phyloP scores from a whole-genome alignment of 2,888 invertebrate species.

The Maniola hyperantus region DNA sequence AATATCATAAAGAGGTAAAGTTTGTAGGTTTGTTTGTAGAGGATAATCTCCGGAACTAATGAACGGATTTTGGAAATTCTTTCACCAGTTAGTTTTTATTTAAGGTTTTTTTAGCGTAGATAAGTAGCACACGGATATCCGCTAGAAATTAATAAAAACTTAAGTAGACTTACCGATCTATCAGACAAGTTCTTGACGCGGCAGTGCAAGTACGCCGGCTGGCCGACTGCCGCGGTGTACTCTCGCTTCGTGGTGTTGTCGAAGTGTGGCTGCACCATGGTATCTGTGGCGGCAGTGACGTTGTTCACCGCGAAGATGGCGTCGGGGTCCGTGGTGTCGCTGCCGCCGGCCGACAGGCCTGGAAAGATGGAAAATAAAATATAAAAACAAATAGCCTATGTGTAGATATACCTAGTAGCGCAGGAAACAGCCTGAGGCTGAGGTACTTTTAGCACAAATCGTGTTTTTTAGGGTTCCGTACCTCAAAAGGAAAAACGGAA shows the following conservation, averaged over 20 bases:
- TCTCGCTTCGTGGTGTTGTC: constrained; percentile 92
- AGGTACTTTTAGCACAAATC: too few relatives aligned
- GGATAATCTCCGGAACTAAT: too few relatives aligned
- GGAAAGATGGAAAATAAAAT: constrained; percentile 25
- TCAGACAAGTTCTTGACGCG: constrained; percentile 93
- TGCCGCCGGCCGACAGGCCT: constrained; percentile 69
- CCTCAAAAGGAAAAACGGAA: too few relatives aligned
- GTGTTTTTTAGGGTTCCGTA: too few relatives aligned
- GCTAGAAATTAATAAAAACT: neutral
- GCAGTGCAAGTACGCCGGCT: constrained; percentile 92
- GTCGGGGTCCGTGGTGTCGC: constrained; percentile 48
- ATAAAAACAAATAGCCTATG: neutral
- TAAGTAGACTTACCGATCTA: constrained; percentile 87
- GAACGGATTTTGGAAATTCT: too few relatives aligned
- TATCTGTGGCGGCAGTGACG: constrained; percentile 69
- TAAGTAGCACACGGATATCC: too few relatives aligned
- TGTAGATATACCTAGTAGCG: too few relatives aligned
- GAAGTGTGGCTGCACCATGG: constrained; percentile 92
- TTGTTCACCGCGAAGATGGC: constrained; percentile 52
- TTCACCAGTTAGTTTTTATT: too few relatives aligned
- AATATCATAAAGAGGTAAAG: too few relatives aligned
- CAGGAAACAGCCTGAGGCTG: too few relatives aligned
- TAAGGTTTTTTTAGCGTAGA: too few relatives aligned
- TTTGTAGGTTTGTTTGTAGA: too few relatives aligned
- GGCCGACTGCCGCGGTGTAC: constrained; percentile 92